phyloP scores from a whole-genome alignment of 2,888 invertebrate species.

The Watsonalla cultraria region DNA sequence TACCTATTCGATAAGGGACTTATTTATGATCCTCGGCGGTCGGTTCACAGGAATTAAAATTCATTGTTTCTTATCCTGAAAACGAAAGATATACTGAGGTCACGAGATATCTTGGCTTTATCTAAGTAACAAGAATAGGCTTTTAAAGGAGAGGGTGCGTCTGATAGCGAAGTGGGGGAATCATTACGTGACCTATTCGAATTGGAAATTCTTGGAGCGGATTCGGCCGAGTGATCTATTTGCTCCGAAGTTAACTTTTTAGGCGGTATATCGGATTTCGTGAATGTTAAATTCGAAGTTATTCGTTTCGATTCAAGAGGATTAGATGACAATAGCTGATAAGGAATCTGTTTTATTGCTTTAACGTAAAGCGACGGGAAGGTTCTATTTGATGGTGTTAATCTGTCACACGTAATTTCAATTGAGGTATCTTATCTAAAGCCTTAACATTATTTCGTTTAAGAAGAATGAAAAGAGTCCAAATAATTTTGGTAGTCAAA shows the following conservation, averaged over 20 bases:
- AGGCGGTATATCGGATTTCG: slow-evolving; percentile 46
- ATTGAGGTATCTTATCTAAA: neutral
- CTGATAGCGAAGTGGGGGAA: slow-evolving; percentile 44
- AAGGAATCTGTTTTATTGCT: slow-evolving; percentile 46
- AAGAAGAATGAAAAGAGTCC: neutral
- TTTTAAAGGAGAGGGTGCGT: slow-evolving; percentile 60
- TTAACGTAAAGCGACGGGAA: slow-evolving; percentile 41
- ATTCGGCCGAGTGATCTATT: slow-evolving; percentile 40
- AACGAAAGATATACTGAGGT: slow-evolving; percentile 63
- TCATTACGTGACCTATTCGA: slow-evolving; percentile 63
- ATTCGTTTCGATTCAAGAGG: slow-evolving; percentile 35
- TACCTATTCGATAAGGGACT: slow-evolving; percentile 72
- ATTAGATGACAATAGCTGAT: slow-evolving; percentile 45
- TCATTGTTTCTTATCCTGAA: slow-evolving; percentile 76
- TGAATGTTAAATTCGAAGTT: slow-evolving; percentile 36
- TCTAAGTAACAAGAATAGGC: slow-evolving; percentile 72
- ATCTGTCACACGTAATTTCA: slow-evolving; percentile 10
- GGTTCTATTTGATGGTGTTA: slow-evolving; percentile 27
- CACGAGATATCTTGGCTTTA: slow-evolving; percentile 68
- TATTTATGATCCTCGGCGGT: slow-evolving; percentile 59
- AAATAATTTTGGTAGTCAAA: neutral
- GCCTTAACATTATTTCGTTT: neutral
- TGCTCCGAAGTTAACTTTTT: slow-evolving; percentile 36
- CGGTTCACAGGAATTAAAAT: slow-evolving; percentile 66
- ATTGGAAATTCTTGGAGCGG: slow-evolving; percentile 41